phyloP scores from a whole-genome alignment of 2,888 invertebrate species.

The Dorcus parallelipipedus region DNA sequence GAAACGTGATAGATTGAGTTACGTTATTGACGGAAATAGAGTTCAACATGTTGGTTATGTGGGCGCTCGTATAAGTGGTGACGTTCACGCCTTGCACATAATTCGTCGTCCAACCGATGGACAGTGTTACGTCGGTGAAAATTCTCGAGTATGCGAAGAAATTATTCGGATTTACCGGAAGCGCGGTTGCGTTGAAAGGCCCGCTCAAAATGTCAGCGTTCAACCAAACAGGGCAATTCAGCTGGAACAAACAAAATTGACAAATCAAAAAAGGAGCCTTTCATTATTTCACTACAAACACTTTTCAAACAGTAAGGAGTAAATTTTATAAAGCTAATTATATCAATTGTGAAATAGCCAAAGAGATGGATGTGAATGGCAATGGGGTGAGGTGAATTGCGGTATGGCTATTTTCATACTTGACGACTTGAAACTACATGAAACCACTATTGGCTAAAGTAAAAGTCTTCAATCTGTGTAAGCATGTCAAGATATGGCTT shows the following conservation, averaged over 20 bases:
- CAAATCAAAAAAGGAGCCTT: slow-evolving; percentile 6
- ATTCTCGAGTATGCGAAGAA: slow-evolving; percentile 61
- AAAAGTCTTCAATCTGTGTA: too few relatives aligned
- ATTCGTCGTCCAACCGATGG: slow-evolving; percentile 83
- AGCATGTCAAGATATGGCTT: not conserved
- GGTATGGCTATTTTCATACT: too few relatives aligned
- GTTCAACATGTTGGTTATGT: slow-evolving; percentile 68
- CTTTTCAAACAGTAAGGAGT: too few relatives aligned
- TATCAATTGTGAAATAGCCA: too few relatives aligned
- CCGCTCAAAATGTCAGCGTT: slow-evolving; percentile 85
- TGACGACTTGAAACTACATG: too few relatives aligned
- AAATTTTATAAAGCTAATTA: too few relatives aligned
- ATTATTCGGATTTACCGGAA: slow-evolving; percentile 60
- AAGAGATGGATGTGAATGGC: too few relatives aligned
- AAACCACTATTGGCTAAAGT: too few relatives aligned
- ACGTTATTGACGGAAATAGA: slow-evolving; percentile 55
- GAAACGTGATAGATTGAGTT: slow-evolving; percentile 74
- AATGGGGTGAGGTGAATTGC: too few relatives aligned
- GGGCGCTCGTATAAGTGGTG: slow-evolving; percentile 59
- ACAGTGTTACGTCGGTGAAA: slow-evolving; percentile 66
- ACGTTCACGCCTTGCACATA: slow-evolving; percentile 53
- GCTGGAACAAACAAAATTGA: slow-evolving; percentile 47
- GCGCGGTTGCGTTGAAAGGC: slow-evolving; percentile 59
- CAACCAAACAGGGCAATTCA: slow-evolving; percentile 74
- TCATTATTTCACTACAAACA: too few relatives aligned